These are phyloP conservation scores for Amphilophus citrinellus DNA, from an alignment of 2,113 vertebrate species.

Conservation along the genomic window DNA sequence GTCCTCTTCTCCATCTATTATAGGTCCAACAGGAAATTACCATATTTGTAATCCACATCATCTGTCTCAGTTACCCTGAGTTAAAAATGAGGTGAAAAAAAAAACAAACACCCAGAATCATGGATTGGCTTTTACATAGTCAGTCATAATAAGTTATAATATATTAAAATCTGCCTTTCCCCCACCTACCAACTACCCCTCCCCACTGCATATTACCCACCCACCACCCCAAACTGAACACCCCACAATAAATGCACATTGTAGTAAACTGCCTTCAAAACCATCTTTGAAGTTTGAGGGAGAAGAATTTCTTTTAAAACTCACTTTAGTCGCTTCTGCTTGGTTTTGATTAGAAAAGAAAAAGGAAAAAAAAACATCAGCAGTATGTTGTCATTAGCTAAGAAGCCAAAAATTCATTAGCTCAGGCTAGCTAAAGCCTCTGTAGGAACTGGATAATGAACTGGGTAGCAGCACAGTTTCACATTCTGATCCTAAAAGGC, in stretches of 20 bases:
- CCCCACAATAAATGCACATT: constrained; percentile 76
- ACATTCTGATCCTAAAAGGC: constrained; percentile 74
- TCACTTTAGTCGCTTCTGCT: constrained; percentile 51
- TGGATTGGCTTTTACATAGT: constrained; percentile 76
- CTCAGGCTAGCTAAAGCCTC: constrained; percentile 50
- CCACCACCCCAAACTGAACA: constrained; percentile 43
- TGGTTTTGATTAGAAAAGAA: constrained; percentile 57
- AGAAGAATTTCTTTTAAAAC: constrained; percentile 54
- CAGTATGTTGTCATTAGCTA: constrained; percentile 59
- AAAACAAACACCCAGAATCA: constrained; percentile 63
- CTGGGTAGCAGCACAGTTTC: constrained; percentile 77
- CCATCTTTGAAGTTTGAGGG: constrained; percentile 60
- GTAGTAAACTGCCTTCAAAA: constrained; percentile 74
- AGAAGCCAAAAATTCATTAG: constrained; percentile 58
- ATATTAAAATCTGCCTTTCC: constrained; percentile 80
- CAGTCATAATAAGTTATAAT: constrained; percentile 79
- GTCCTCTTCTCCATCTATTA: constrained; percentile 67
- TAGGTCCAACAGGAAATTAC: constrained; percentile 77
- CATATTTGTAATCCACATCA: constrained; percentile 66
- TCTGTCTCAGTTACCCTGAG: constrained; percentile 84
- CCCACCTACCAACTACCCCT: constrained; percentile 52
- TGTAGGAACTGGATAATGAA: constrained; percentile 49
- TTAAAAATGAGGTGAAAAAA: constrained; percentile 77
- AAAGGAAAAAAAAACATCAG: constrained; percentile 40
- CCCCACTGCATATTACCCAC: constrained; percentile 66